Evolutionary conservation across 2,113 vertebrate species (phyloP).

Genomic region (Pedionomus torquatus): DNA sequence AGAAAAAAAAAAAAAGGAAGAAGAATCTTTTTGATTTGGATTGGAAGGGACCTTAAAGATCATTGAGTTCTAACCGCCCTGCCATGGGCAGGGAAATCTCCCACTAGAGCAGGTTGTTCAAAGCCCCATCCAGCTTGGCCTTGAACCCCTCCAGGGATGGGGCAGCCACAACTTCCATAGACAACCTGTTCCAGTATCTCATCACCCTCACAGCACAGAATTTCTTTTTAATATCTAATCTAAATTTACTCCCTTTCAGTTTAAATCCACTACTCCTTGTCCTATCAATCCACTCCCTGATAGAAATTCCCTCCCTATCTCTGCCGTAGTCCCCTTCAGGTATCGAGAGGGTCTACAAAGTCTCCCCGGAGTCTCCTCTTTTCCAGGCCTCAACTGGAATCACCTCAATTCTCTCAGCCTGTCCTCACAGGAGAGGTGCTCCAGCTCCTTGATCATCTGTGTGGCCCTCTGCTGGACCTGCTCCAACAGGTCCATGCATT

Average conservation of each 20-base stretch:
- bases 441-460: neutral
- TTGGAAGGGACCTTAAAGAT: neutral
- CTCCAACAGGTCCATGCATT: neutral
- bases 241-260: neutral
- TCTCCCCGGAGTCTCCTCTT: neutral
- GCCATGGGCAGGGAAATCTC: neutral
- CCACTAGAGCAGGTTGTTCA: neutral
- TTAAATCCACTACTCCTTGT: neutral
- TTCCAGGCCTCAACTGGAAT: neutral
- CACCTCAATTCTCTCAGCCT: neutral
- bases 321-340: neutral
- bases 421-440: neutral
- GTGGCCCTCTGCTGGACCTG: neutral
- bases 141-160: neutral
- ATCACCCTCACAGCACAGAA: neutral
- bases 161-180: neutral
- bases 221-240: neutral
- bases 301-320: neutral
- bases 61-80: neutral
- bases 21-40: no score
- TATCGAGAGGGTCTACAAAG: neutral
- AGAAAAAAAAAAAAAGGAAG: no score
- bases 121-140: neutral
- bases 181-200: neutral
- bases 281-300: neutral